phyloP scores from a whole-genome alignment of 35 echinoderm and acorn worm genomes.

The Ophiothrix spiculata region DNA sequence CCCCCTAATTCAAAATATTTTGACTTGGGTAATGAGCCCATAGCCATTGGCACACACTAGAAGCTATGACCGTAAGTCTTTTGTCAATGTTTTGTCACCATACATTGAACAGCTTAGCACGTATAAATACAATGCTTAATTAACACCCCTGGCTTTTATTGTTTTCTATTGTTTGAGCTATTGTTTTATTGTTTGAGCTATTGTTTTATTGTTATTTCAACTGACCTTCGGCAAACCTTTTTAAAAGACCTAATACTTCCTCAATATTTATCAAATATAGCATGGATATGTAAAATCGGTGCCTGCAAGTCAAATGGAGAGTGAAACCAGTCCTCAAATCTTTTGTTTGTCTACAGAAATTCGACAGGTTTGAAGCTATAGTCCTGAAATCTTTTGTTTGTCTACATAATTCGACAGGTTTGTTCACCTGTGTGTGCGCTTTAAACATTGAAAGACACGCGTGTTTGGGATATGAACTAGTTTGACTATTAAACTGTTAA shows the following conservation, averaged over 20 bases:
- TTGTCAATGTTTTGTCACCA: not conserved
- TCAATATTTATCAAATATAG: too few relatives aligned
- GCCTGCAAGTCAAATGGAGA: too few relatives aligned
- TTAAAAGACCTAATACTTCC: too few relatives aligned
- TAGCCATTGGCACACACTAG: not conserved
- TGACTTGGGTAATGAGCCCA: not conserved
- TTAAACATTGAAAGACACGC: not conserved
- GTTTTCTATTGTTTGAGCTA: not conserved
- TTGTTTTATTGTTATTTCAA: not conserved
- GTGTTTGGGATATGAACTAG: too few relatives aligned
- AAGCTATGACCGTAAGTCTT: not conserved
- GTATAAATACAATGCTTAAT: conserved; percentile 5
- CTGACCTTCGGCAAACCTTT: not conserved
- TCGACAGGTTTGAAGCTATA: not conserved
- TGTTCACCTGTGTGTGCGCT: not conserved
- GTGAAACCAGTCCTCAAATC: too few relatives aligned
- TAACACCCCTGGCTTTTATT: conserved; percentile 1
- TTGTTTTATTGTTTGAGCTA: not conserved
- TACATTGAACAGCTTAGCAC: not conserved
- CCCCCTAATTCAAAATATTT: not conserved
- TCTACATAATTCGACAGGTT: not conserved
- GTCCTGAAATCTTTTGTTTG: not conserved
- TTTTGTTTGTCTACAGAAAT: not conserved
- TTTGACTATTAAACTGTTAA: too few relatives aligned
- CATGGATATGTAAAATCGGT: too few relatives aligned